These are phyloP conservation scores for Ectemnius continuus DNA, from an alignment of 2,888 invertebrate genomes.

Conservation along the genomic window DNA sequence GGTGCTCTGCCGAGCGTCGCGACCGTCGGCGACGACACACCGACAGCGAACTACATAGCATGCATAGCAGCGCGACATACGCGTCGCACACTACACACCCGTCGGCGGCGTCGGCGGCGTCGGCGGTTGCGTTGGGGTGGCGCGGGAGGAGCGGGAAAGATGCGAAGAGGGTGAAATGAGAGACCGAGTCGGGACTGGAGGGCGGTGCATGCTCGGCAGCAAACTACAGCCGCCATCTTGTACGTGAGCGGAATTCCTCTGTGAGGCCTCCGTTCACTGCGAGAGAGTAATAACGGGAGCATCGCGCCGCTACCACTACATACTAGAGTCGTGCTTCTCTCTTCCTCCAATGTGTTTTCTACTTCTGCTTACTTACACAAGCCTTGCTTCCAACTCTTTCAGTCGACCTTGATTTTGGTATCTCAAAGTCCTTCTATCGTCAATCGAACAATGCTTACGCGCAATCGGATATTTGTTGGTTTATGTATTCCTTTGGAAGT, in stretches of 20 bases:
- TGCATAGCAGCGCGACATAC: slow-evolving; percentile 25
- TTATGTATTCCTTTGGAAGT: too few relatives aligned
- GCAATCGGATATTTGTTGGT: too few relatives aligned
- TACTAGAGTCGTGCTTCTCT: too few relatives aligned
- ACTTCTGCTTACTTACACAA: neutral
- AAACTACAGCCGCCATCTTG: slow-evolving; percentile 77
- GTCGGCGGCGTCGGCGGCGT: slow-evolving; percentile 37
- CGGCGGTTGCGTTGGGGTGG: slow-evolving; percentile 17
- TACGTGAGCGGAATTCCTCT: slow-evolving; percentile 74
- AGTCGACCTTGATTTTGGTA: too few relatives aligned
- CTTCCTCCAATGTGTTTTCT: neutral
- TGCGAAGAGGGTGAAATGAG: slow-evolving; percentile 48
- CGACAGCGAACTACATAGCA: neutral
- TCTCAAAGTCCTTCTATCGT: too few relatives aligned
- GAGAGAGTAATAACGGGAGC: slow-evolving; percentile 7
- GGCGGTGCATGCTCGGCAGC: slow-evolving; percentile 72
- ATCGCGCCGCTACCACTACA: too few relatives aligned
- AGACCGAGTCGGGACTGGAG: slow-evolving; percentile 51
- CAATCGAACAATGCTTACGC: too few relatives aligned
- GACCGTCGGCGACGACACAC: slow-evolving; percentile 28
- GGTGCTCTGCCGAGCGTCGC: slow-evolving; percentile 53
- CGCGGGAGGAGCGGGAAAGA: slow-evolving; percentile 36
- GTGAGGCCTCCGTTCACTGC: too few relatives aligned
- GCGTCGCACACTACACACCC: slow-evolving; percentile 49
- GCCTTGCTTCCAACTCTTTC: too few relatives aligned